Conservation (phyloP, 1,140 invertebrate species). For the Halesus radiatus region DNA sequence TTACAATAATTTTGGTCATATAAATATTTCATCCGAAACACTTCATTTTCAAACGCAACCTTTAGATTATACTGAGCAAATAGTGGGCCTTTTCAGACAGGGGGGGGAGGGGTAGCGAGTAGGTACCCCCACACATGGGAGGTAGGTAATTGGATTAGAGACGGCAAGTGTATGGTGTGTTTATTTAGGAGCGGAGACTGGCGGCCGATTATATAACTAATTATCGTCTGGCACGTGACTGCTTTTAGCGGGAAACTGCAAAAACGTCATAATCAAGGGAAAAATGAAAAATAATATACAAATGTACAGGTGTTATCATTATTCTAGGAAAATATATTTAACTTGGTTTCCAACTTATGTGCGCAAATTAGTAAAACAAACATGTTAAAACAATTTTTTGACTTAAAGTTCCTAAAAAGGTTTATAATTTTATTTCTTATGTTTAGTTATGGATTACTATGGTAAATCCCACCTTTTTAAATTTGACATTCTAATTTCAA, state of each 20-base stretch:
- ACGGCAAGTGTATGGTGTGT: slow-evolving; percentile 35
- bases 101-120: neutral
- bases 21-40: no score
- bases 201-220: neutral
- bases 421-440: no score
- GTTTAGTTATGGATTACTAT: no score
- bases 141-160: slow-evolving; percentile 48
- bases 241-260: neutral
- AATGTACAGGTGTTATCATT: neutral
- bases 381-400: no score
- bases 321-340: neutral
- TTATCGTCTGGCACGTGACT: slow-evolving; percentile 42
- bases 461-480: no score
- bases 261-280: neutral
- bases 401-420: no score
- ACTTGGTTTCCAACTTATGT: no score
- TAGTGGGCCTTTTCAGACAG: slow-evolving; percentile 41
- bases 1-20: no score
- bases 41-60: neutral
- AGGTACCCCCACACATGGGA: neutral
- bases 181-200: slow-evolving; percentile 47
- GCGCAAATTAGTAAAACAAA: no score
- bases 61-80: slow-evolving; percentile 41
- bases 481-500: no score
- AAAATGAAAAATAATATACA: no score